Evolutionary conservation across 2,888 invertebrate genomes (phyloP).

Genomic region (Salticus scenicus): DNA sequence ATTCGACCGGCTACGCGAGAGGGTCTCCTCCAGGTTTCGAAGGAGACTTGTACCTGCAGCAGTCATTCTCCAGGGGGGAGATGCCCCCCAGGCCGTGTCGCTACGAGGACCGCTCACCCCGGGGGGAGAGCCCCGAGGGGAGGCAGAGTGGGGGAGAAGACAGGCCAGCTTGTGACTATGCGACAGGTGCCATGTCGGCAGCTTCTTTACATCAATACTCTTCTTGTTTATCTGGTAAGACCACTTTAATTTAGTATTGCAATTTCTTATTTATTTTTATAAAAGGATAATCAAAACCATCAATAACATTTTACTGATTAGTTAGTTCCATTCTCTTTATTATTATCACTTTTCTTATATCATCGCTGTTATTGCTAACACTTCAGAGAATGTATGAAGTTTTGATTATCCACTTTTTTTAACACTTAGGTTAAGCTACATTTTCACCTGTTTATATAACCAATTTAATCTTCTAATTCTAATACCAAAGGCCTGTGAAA

Average conservation of each 20-base stretch:
- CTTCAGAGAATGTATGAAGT: too few relatives aligned
- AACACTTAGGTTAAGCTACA: too few relatives aligned
- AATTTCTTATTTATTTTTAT: too few relatives aligned
- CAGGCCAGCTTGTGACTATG: constrained; percentile 66
- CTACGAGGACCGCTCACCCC: constrained; percentile 54
- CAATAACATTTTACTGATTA: too few relatives aligned
- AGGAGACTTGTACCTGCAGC: constrained; percentile 43
- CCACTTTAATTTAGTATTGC: background rate
- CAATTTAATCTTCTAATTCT: too few relatives aligned
- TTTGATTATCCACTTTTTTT: too few relatives aligned
- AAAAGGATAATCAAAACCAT: too few relatives aligned
- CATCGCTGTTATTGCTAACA: too few relatives aligned
- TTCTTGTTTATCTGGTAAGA: constrained; percentile 48
- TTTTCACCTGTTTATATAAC: too few relatives aligned
- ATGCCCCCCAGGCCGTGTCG: constrained; percentile 62
- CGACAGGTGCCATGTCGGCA: constrained; percentile 22
- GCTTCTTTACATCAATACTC: constrained; percentile 43
- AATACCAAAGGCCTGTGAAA: too few relatives aligned
- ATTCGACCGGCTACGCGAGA: constrained; percentile 49
- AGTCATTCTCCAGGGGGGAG: constrained; percentile 22
- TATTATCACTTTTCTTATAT: too few relatives aligned
- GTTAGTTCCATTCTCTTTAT: too few relatives aligned
- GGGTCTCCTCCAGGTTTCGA: constrained; percentile 25
- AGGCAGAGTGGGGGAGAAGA: constrained; percentile 51
- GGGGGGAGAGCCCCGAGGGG: constrained; percentile 33